Evolutionary conservation across 2,888 invertebrate species (phyloP).

Genomic region (Phorcus lineatus): DNA sequence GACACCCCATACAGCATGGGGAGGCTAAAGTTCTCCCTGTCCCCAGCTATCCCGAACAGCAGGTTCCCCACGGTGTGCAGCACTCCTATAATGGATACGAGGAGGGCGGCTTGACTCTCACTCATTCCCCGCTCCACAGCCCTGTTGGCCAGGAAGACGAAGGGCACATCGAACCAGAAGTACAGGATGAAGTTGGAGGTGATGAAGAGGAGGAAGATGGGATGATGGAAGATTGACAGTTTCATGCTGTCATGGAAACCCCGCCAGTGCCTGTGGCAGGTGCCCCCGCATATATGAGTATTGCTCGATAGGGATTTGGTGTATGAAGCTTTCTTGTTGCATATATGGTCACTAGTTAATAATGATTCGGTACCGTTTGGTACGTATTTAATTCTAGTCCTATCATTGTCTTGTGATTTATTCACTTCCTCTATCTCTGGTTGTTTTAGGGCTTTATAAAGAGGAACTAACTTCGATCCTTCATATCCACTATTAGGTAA

Average conservation of each 20-base stretch:
- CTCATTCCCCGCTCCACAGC: constrained; percentile 78
- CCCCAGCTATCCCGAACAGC: constrained; percentile 89
- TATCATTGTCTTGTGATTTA: no score
- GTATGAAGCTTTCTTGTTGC: not conserved
- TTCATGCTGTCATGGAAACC: constrained; percentile 43
- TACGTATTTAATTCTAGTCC: no score
- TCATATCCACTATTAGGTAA: no score
- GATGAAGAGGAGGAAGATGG: constrained; percentile 78
- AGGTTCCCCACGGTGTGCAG: constrained; percentile 87
- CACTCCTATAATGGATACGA: constrained; percentile 85
- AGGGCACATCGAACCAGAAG: constrained; percentile 92
- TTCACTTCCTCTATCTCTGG: not conserved
- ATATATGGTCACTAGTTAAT: no score
- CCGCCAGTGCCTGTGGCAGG: not conserved
- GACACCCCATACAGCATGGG: constrained; percentile 88
- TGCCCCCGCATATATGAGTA: not conserved
- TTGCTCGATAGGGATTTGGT: not conserved
- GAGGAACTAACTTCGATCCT: not conserved
- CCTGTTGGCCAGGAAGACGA: constrained; percentile 92
- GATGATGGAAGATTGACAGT: constrained; percentile 45
- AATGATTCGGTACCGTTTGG: no score
- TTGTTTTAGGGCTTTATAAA: not conserved
- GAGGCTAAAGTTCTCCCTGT: constrained; percentile 86
- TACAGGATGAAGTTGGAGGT: constrained; percentile 91
- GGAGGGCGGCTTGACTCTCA: constrained; percentile 78